Base-by-base conservation (phyloP, 1,140 invertebrate genomes). In the Popillia japonica region DNA sequence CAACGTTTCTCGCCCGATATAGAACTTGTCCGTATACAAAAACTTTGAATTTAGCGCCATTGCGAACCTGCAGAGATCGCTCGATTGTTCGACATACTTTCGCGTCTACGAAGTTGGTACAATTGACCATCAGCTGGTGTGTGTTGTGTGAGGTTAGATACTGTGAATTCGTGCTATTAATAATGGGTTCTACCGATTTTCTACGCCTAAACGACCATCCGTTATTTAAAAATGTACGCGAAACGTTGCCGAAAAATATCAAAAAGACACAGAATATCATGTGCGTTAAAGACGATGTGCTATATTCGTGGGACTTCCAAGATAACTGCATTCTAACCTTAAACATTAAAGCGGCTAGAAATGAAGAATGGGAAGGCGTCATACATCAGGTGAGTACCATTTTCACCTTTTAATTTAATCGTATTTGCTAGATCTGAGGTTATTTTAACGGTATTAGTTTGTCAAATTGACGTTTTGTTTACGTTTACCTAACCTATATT, bases 271-370 rank as follows among this genome's bases (percentile, higher is more conserved):
- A 88, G 64, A 92, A 92, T 85, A 88, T 92, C 68, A 81, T 92
- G 7, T 89, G 90, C 79, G 88, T 92, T 42, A 89, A 89, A 64
- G 91, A 93, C 78, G 90, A 91, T 83, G 88, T 92, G 79, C 86
- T 92, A 17, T 93, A 90, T 80, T 87, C 90, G 77, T 93, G 92
- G 92, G 89, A 90, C 83, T 87, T 89, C 2, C 84, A 89, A 22
- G 91, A 92, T 84, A 90, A 89, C 81, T 92, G 91, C 85, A 87
- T 92, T 73, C 87, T 90, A 78, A 88, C 89, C 61, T 84, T 92
- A 64, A 91, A 93, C 83, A 76, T 92, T 72, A 90, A 90, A 78
- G 88, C 89, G 27, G 85, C 90, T 40, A 88, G 89, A 76, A 87
- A 85, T 27, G 89, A 89, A 79, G 86, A 87, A 64, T 83, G 82